Base-by-base conservation (phyloP, 2,888 invertebrate genomes). In the Phanerotoma sp. region DNA sequence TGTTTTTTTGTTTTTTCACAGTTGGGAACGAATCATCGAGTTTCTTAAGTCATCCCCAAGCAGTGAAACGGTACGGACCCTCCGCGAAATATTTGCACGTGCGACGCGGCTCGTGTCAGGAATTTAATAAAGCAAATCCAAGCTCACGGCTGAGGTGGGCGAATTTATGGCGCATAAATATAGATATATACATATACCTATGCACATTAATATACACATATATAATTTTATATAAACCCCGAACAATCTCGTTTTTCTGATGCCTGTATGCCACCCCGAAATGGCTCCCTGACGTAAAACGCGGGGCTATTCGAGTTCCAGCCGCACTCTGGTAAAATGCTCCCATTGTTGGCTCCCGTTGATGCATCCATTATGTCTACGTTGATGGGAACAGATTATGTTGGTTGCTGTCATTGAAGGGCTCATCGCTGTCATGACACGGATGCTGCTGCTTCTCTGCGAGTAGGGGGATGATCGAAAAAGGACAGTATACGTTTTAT, bases 321-420 rank as follows among this genome's bases (percentile, higher is more conserved):
- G 54, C 61, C 60, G 51, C 62, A 59, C 66, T 62, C 54, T 61
- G 60, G 63, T 65, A 69, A 66, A 68, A 66, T 66, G 65, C 54
- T 63, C 62, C 51, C 55, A 69, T 72, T 71, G 71, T 71, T 64
- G 60, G 46, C 63, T 45, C 66, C 66, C 65, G 66, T 64, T 67
- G 70, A 66, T 63, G 69, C 68, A 65, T 70, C 73, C 70, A 74
- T 74, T 74, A 74, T 74, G 72, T 71, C 72, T 66, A 65, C 66
- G 63, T 66, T 66, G 74, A 74, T 74, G 74, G 73, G 74, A 74
- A 74, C 70, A 72, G 74, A 74, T 74, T 74, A 74, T 69, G 71
- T 69, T 67, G 70, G 71, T 72, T 50, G 50, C 68, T 73, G 74
- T 73, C 73, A 73, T 70, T 69, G 71, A 72, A 62, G 70, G 72